Conservation (phyloP, 2,113 vertebrate genomes). For the Pipa parva region DNA sequence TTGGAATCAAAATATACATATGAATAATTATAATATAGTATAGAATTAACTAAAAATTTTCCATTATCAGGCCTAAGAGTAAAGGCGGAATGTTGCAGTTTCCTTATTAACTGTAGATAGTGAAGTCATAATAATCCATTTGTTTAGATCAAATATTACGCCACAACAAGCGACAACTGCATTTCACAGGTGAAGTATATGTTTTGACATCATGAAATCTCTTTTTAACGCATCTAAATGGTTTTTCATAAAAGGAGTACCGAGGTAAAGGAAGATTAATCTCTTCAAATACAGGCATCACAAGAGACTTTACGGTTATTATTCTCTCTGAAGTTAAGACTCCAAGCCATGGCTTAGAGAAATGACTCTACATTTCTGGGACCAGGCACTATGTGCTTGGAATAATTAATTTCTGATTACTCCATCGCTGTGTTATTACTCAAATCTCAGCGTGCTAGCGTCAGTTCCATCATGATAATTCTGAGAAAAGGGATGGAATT, state of each 20-base stretch:
- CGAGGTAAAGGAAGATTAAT: conserved; percentile 87
- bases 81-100: background rate
- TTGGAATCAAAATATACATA: no score
- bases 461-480: conserved; percentile 66
- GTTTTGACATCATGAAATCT: conserved; percentile 2
- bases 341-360: conserved; percentile 74
- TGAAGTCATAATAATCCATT: background rate
- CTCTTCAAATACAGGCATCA: conserved; percentile 94
- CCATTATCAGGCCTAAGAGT: no score
- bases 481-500: conserved; percentile 61
- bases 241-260: conserved; percentile 48
- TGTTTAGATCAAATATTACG: background rate
- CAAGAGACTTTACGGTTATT: conserved; percentile 96
- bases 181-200: background rate
- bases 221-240: background rate
- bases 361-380: conserved; percentile 83
- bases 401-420: conserved; percentile 80
- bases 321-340: conserved; percentile 83
- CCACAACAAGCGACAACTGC: background rate
- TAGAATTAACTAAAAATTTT: no score
- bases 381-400: conserved; percentile 81
- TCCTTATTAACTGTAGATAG: background rate
- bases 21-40: no score
- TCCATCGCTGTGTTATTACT: conserved; percentile 72
- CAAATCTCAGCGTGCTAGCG: conserved; percentile 70